Evolutionary conservation across 2,113 vertebrate species (phyloP).

Genomic region (Grammomys surdaster): DNA sequence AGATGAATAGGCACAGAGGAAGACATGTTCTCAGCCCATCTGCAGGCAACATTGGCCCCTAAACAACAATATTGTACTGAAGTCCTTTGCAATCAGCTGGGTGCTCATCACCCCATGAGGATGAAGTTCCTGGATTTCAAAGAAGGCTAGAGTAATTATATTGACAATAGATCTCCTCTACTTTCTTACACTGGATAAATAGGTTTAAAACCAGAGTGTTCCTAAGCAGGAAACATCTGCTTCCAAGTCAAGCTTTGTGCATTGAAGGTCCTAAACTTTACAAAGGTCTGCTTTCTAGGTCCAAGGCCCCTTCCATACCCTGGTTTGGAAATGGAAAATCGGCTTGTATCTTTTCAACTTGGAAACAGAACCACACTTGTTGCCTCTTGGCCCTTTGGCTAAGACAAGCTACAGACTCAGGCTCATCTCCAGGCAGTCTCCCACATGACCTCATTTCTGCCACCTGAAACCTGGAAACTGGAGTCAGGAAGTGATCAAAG

Average conservation of each 20-base stretch:
- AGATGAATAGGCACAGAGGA: not conserved
- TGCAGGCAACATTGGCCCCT: not conserved
- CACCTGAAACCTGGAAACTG: not conserved
- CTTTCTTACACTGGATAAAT: slow-evolving; percentile 18
- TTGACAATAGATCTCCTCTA: not conserved
- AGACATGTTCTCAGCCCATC: not conserved
- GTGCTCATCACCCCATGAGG: not conserved
- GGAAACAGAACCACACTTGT: not conserved
- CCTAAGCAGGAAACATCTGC: not conserved
- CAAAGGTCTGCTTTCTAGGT: not conserved
- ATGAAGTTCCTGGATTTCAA: not conserved
- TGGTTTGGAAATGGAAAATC: slow-evolving; percentile 16
- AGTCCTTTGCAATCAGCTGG: not conserved
- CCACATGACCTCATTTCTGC: not conserved
- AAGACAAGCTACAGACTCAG: not conserved
- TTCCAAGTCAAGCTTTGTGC: not conserved
- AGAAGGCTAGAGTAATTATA: not conserved
- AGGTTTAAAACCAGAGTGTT: not conserved
- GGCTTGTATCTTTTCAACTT: slow-evolving; percentile 43
- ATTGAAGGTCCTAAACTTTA: not conserved
- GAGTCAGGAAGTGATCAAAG: slow-evolving; percentile 48
- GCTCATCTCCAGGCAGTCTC: not conserved
- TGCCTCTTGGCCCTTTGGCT: not conserved
- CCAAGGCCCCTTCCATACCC: not conserved
- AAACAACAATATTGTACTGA: not conserved